These are phyloP conservation scores for Zaprionus lachaisei DNA, from an alignment of 1,140 invertebrate genomes.

Conservation along the genomic window DNA sequence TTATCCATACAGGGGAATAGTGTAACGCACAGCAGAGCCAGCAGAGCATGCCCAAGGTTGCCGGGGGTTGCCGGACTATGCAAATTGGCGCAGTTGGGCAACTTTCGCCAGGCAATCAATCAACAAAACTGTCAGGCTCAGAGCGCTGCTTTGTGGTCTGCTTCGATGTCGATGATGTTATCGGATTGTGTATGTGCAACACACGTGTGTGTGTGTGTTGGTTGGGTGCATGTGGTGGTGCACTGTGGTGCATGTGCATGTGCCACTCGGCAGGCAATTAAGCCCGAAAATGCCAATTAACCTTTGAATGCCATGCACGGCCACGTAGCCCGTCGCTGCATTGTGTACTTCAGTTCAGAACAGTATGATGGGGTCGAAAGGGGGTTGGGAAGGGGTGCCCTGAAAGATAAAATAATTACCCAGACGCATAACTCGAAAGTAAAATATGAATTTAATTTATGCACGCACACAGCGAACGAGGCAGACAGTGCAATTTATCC, in stretches of 20 bases:
- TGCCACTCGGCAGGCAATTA: conserved; percentile 74
- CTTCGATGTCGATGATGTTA: conserved; percentile 44
- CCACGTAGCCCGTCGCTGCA: conserved; percentile 63
- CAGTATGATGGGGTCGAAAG: not conserved
- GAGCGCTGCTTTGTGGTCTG: conserved; percentile 22
- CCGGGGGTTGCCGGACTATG: not conserved
- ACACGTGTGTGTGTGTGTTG: not conserved
- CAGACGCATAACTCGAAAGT: conserved; percentile 82
- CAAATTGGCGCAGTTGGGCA: conserved; percentile 21
- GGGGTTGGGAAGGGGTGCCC: not conserved
- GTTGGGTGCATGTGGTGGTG: conserved; percentile 11
- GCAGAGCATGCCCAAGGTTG: not conserved
- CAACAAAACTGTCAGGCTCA: conserved; percentile 56
- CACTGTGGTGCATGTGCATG: conserved; percentile 36
- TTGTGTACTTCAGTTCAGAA: conserved; percentile 31
- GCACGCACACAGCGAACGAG: conserved; percentile 62
- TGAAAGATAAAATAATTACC: conserved; percentile 80
- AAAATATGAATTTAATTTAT: conserved; percentile 81
- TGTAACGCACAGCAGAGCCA: not conserved
- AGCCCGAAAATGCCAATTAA: conserved; percentile 80
- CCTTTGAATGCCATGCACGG: conserved; percentile 79
- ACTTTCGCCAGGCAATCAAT: conserved; percentile 64
- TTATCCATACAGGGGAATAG: not conserved
- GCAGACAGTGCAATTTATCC: conserved; percentile 71
- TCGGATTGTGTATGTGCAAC: conserved; percentile 24